A percentile compares a stretch with the other conserved stretches of the same genome.
phyloP scores from a whole-genome alignment of 2,113 vertebrate species.

The Phaethornis superciliosus region DNA sequence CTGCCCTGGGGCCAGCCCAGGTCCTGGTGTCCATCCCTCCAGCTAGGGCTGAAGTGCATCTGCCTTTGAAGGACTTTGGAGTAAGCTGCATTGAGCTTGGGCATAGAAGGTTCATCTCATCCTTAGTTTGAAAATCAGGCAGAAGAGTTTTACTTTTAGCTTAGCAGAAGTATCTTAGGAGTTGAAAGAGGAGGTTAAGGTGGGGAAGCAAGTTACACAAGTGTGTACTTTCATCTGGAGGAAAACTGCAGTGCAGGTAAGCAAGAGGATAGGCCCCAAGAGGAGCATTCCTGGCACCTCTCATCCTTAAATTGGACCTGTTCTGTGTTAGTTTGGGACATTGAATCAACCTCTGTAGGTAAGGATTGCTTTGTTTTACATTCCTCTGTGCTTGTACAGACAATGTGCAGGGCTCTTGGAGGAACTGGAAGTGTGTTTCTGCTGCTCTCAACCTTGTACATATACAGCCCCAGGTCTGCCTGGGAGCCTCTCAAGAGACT shows the following conservation, averaged over 20 bases:
- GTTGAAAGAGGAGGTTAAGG: not conserved
- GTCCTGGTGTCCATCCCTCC: accelerated
- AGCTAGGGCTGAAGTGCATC: accelerated
- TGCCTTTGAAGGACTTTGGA: not conserved
- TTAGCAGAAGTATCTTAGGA: not conserved
- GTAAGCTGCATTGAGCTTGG: accelerated
- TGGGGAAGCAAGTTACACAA: no score
- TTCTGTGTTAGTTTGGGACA: not conserved
- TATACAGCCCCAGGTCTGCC: not conserved
- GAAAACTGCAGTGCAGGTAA: not conserved
- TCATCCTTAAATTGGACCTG: not conserved
- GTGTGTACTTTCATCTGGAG: not conserved
- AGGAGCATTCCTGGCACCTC: not conserved
- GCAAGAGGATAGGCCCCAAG: not conserved
- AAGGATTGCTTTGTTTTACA: not conserved
- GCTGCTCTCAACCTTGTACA: not conserved
- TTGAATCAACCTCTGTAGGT: not conserved
- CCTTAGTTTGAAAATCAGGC: not conserved
- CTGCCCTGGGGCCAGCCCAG: not conserved
- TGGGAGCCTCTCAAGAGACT: not conserved
- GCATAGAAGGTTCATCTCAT: not conserved
- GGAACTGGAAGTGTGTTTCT: not conserved
- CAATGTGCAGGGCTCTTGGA: not conserved
- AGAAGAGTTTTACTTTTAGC: not conserved
- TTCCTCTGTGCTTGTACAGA: not conserved